Percentiles rank a stretch among this genome's conserved stretches.
Evolutionary conservation across 2,888 invertebrate species (phyloP).

Genomic region (Lithosia quadra): DNA sequence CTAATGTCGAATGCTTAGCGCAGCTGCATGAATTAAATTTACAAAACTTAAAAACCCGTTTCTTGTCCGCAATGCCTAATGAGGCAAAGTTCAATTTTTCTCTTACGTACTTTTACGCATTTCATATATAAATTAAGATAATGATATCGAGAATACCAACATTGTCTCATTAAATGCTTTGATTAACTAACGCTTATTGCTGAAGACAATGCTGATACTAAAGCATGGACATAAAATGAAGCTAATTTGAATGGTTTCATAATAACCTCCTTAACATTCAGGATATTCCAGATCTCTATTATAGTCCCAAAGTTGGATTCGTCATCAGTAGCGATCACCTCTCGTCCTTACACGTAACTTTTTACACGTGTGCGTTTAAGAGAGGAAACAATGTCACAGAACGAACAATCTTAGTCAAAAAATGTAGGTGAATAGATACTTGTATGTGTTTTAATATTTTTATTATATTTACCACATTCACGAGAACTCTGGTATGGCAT

Average conservation of each 20-base stretch:
- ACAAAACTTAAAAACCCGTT: constrained; percentile 38
- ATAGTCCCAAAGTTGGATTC: constrained; percentile 81
- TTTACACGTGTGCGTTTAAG: constrained; percentile 69
- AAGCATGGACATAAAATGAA: constrained; percentile 62
- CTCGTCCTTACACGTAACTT: constrained; percentile 51
- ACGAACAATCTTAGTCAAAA: constrained; percentile 67
- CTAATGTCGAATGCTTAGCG: constrained; percentile 56
- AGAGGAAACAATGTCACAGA: constrained; percentile 58
- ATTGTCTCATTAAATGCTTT: constrained; percentile 58
- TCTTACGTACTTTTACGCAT: constrained; percentile 23
- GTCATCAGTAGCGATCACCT: constrained; percentile 67
- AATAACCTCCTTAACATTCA: constrained; percentile 77
- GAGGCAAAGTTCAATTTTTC: constrained; percentile 48
- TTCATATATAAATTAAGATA: not conserved
- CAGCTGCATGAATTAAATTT: constrained; percentile 63
- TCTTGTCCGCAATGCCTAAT: constrained; percentile 38
- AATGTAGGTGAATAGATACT: constrained; percentile 80
- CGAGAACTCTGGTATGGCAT: constrained; percentile 39
- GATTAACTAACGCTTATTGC: constrained; percentile 73
- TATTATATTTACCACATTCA: constrained; percentile 61
- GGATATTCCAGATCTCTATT: constrained; percentile 70
- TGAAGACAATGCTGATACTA: constrained; percentile 60
- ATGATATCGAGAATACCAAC: constrained; percentile 25
- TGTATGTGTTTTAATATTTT: constrained; percentile 61
- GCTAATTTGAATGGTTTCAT: constrained; percentile 54